Base-by-base conservation (phyloP, 2,797 vertebrate species). In the Dendrocincla tyrannina region DNA sequence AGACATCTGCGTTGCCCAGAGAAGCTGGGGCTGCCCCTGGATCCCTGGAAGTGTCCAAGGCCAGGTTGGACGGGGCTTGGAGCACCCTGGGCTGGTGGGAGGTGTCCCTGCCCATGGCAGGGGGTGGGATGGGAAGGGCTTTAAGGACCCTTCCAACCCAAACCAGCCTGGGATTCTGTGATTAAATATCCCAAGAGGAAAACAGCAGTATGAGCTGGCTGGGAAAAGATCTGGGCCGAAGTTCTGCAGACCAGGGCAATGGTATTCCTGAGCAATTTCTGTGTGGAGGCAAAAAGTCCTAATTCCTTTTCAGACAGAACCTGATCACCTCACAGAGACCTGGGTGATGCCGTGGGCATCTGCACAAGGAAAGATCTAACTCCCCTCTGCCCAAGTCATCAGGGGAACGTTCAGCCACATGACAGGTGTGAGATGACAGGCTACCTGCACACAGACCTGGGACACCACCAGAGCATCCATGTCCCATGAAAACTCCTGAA, bases 11-110 rank as follows among this genome's bases (percentile, higher is more conserved):
- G 42, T 2, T 56, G 22, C 20, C 44, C 44, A 56, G 27, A n/a
- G 56, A 2, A 82, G 70, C 63, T 49, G 55, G 5, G 63, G 35
- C 27, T 63, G 32, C 5, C 35, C 13, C 42, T 42, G 41, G 41
- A 56, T 22, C 8, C 32, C 42, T 56, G 56, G 16, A 1, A 56
- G 17, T 30, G 11, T 11, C 56, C 72, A 6, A 56, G 32, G 23
- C 7, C 78, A 49, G 35, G 13, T 0, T n/a, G 35, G 22, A 35
- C 0, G 0, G 39, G 46, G 25, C 22, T 41, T 35, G 69, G 30
- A 74, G 20, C 4, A 47, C 1, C 35, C 13, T 69, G 63, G 13
- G 25, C 5, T 0, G 11, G 49, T 17, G 32, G 32, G 10, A 62
- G 18, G 9, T 63, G 35, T 15, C 49, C 23, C 49, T 62, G 74